Percentiles rank a stretch among this genome's conserved stretches.
Conservation (phyloP, 2,113 vertebrate species). For the Salminus brasiliensis region DNA sequence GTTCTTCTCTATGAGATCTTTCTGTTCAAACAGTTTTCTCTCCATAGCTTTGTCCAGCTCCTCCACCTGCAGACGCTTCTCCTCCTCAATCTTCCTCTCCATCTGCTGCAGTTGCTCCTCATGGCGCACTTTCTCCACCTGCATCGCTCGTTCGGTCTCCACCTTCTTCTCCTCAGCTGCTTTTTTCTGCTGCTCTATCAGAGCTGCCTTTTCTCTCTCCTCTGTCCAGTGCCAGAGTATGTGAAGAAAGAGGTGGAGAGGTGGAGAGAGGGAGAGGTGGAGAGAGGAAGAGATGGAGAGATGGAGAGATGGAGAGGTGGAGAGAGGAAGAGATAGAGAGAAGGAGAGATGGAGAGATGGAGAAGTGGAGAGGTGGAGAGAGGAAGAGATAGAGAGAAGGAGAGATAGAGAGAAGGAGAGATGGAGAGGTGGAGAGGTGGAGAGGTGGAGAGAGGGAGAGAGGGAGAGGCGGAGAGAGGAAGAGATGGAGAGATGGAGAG, state of each 20-base stretch:
- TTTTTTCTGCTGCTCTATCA: slow-evolving; percentile 46
- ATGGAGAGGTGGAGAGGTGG: no score
- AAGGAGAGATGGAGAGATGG: no score
- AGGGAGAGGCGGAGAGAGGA: no score
- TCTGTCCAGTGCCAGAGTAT: slow-evolving; percentile 21
- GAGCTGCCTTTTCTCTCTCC: slow-evolving; percentile 21
- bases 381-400: no score
- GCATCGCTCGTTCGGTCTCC: slow-evolving; percentile 31
- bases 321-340: no score
- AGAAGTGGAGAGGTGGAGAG: no score
- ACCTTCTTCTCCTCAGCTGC: slow-evolving; percentile 30
- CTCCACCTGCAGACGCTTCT: slow-evolving; percentile 27
- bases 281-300: neutral
- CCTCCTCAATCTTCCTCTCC: slow-evolving; percentile 49
- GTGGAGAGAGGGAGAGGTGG: neutral
- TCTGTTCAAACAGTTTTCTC: slow-evolving; percentile 56
- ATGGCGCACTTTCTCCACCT: slow-evolving; percentile 36
- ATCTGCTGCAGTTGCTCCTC: slow-evolving; percentile 44
- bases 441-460: no score
- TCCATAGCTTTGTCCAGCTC: slow-evolving; percentile 51
- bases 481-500: no score
- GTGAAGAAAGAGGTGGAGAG: neutral
- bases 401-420: no score
- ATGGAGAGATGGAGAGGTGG: no score
- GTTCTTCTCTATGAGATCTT: slow-evolving; percentile 40